Conservation (phyloP, 2,113 vertebrate genomes). For the Saccopteryx bilineata region DNA sequence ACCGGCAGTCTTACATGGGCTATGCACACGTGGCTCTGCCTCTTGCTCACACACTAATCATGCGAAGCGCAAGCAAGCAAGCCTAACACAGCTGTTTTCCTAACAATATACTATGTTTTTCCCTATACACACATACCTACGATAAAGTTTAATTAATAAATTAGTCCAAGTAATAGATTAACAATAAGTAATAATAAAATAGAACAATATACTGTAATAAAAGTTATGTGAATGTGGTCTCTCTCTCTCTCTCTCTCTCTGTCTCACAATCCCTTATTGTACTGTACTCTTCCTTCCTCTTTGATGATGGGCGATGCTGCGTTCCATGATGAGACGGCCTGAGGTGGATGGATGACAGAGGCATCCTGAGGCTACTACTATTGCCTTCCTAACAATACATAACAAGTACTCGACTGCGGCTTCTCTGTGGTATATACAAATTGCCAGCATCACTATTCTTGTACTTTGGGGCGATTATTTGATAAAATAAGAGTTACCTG, state of each 20-base stretch:
- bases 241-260: neutral
- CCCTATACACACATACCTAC: neutral
- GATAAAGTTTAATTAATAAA: neutral
- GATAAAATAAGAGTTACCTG: neutral
- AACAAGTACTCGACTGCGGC: neutral
- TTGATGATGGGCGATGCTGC: no score
- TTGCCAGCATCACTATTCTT: neutral
- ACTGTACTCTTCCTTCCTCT: neutral
- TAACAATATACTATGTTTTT: neutral
- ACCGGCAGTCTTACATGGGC: no score
- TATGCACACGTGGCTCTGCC: no score
- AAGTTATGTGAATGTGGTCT: neutral
- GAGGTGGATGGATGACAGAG: neutral
- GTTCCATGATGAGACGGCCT: neutral
- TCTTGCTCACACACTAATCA: no score
- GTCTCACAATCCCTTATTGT: neutral
- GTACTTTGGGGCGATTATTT: no score
- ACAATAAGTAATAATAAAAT: neutral
- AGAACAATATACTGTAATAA: neutral
- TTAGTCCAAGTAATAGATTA: neutral
- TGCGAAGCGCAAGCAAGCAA: no score
- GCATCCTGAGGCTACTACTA: neutral
- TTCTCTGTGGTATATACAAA: neutral
- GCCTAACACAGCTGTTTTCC: no score
- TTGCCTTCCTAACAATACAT: neutral